A percentile compares a stretch with the other conserved stretches of the same genome.
phyloP scores from a whole-genome alignment of 2,888 invertebrate genomes.

The Heliconius ethilla region DNA sequence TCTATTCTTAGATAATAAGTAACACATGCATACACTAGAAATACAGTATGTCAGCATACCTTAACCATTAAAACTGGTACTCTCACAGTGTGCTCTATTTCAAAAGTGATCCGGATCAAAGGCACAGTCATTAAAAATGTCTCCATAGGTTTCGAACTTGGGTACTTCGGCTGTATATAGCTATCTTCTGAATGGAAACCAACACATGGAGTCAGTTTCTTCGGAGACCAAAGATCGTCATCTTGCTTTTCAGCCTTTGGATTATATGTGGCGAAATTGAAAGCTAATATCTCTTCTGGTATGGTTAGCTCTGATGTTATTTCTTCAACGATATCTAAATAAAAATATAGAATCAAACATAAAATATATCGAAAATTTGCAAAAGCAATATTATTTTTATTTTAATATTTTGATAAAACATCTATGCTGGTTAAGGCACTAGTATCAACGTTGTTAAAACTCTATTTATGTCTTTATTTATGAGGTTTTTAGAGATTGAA shows the following conservation, averaged over 20 bases:
- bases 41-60: constrained; percentile 50
- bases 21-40: not conserved
- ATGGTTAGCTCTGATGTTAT: constrained; percentile 67
- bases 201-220: constrained; percentile 79
- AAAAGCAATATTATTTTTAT: not conserved
- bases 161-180: constrained; percentile 68
- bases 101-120: constrained; percentile 84
- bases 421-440: too few relatives aligned
- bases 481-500: too few relatives aligned
- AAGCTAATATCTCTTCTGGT: constrained; percentile 76
- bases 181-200: constrained; percentile 60
- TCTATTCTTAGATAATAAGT: too few relatives aligned
- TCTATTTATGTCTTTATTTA: too few relatives aligned
- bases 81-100: constrained; percentile 79
- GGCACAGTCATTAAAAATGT: constrained; percentile 79
- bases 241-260: constrained; percentile 68
- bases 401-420: not conserved
- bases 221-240: constrained; percentile 88
- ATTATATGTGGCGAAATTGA: constrained; percentile 72
- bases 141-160: constrained; percentile 71
- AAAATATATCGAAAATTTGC: not conserved
- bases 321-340: constrained; percentile 77
- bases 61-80: constrained; percentile 69
- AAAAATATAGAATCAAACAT: not conserved
- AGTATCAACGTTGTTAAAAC: too few relatives aligned